Evolutionary conservation across 2,888 invertebrate species (phyloP), one percentile per base, ranked within the genome.

Genomic region (Erebia epiphron): DNA sequence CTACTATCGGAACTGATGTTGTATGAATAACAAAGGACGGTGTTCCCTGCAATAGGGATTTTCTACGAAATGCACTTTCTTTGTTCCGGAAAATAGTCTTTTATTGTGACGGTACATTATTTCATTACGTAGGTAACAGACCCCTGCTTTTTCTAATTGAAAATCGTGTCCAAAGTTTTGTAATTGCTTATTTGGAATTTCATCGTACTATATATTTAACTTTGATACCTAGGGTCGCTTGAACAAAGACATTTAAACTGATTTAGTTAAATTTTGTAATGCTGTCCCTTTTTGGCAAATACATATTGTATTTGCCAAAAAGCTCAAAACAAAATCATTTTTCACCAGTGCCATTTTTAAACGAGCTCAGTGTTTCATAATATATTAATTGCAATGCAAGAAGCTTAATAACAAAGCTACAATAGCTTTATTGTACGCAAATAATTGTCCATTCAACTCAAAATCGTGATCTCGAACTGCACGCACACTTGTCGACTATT

Each of bases 1-100:
- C 26, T 18, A 69, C 35, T 56, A 63, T 63, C 10, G 46, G 54
- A 68, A 43, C 63, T 63, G 63, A 67, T 69, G 56, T 56, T 63
- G 63, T 69, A 63, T 69, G 57, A 69, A 63, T 69, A 63, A 69
- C 68, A 69, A 69, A 63, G 68, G 57, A 63, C 26, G 43, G 56
- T 18, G 26, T 56, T 56, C 56, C 13, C 54, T 61, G 41, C 61
- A 61, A 63, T 50, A 52, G 52, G 49, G 49, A 46, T 63, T 49
- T 56, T 68, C 63, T 49, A 68, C n/a, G 57, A 63, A 46, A 63
- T 69, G 62, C 61, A 60, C 43, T 61, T 61, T 11, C 61, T 61
- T 61, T 61, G 61, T 46, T 61, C 61, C 61, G 61, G 43, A 43
- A 61, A 61, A 61, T 61, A 61, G 58, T 58, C 43, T 61, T 61